phyloP scores from a whole-genome alignment of 2,113 vertebrate genomes.

The Amblyornis subalaris region DNA sequence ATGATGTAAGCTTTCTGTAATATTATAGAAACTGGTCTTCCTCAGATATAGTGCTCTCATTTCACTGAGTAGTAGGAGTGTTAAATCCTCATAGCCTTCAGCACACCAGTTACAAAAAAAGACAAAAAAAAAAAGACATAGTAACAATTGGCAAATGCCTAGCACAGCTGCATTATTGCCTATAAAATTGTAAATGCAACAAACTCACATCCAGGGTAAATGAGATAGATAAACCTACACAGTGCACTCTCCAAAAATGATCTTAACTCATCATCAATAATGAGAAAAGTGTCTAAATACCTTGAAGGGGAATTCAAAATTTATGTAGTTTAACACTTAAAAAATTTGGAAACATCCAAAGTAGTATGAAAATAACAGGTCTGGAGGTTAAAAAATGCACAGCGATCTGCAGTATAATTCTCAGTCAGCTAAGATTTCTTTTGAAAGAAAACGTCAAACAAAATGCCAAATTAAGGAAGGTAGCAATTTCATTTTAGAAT shows the following conservation, averaged over 20 bases:
- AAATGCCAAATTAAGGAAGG: background rate
- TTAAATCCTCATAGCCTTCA: constrained; percentile 33
- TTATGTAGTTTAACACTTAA: constrained; percentile 46
- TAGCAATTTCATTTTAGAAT: background rate
- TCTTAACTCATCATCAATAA: constrained; percentile 55
- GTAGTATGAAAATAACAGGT: constrained; percentile 27
- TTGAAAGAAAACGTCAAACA: constrained; percentile 2
- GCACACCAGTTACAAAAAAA: background rate
- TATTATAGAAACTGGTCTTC: background rate
- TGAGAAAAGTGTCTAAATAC: constrained; percentile 58
- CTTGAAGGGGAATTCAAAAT: constrained; percentile 61
- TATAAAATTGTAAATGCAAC: constrained; percentile 33
- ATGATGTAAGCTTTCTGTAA: background rate
- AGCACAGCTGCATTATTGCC: constrained; percentile 63
- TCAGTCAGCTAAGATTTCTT: constrained; percentile 14
- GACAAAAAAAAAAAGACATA: background rate
- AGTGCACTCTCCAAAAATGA: constrained; percentile 40
- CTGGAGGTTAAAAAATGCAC: constrained; percentile 15
- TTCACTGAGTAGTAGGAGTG: background rate
- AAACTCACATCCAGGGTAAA: constrained; percentile 53
- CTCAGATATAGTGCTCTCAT: background rate
- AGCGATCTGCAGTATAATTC: constrained; percentile 2
- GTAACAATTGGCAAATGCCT: constrained; percentile 44
- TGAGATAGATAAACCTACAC: constrained; percentile 36
- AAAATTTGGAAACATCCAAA: constrained; percentile 29